Base-by-base conservation (phyloP, 2,888 invertebrate species). In the Desoria tigrina region DNA sequence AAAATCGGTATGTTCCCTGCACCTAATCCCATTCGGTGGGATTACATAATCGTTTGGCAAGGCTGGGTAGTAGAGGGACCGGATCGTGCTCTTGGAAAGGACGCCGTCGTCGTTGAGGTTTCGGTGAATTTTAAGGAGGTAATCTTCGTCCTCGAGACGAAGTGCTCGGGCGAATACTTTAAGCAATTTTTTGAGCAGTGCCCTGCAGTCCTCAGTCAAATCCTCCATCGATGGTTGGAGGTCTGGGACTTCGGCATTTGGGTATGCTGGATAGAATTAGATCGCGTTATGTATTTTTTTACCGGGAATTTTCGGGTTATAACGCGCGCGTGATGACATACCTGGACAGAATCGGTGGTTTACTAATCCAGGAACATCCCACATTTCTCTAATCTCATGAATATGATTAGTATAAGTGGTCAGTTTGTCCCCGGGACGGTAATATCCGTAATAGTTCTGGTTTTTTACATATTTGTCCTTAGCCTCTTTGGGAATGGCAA, bases 1-100 rank as follows among this genome's bases (percentile, higher is more conserved):
- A 73, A 86, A 87, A 79, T 90, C 90, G 27, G 87, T 85, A 78
- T 89, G 89, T 1, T 87, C 86, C 2, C 87, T 87, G 77, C 87
- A 88, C 51, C 88, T 84, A 56, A 86, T 86, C 81, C 83, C 83
- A 73, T 80, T 83, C 72, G 81, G 78, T 55, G 77, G 79, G 14
- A 79, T 78, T 18, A 39, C 57, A 50, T 66, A 59, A 53, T 78
- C 71, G 26, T 72, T 76, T 37, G 78, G 78, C 62, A 80, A 76
- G n/a, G 89, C 87, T 45, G 89, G 89, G 80, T 89, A 89, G 81
- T 88, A 88, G 74, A 89, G 81, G 69, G 89, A 68, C 4, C 68
- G 59, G 32, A 71, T 68, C n/a, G 68, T 68, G 55, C 64, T 66
- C 51, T 65, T 71, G n/a, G 68, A 66, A 18, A 60, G 50, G 50